These are phyloP conservation scores for Hirtodrosophila trivittata DNA, from an alignment of 2,888 invertebrate genomes.

Conservation along the genomic window DNA sequence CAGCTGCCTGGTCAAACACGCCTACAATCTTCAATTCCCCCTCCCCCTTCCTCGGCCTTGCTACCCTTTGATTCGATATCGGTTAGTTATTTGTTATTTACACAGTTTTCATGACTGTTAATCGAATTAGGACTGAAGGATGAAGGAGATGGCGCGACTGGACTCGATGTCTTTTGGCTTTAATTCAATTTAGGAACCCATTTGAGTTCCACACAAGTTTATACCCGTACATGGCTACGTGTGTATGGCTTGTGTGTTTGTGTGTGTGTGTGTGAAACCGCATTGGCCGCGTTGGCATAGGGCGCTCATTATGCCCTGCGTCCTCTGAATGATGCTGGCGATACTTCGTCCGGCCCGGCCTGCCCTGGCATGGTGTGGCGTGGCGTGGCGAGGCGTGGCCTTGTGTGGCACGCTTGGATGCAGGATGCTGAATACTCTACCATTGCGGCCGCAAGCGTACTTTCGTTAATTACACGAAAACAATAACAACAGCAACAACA, in stretches of 20 bases:
- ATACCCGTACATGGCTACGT: not conserved
- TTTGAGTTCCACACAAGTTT: conserved; percentile 20
- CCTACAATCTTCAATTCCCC: too few relatives aligned
- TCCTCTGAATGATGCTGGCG: conserved; percentile 2
- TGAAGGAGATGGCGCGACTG: conserved; percentile 8
- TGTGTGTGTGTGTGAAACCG: conserved; percentile 19
- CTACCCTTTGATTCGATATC: not conserved
- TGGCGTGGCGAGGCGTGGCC: not conserved
- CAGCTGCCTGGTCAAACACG: not conserved
- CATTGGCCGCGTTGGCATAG: conserved; percentile 54
- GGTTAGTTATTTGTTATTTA: conserved; percentile 35
- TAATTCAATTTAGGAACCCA: conserved; percentile 53
- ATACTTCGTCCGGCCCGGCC: not conserved
- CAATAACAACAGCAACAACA: conserved; percentile 41
- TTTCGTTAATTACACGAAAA: conserved; percentile 75
- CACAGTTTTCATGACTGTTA: conserved; percentile 59
- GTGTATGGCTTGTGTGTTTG: not conserved
- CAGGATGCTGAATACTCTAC: conserved; percentile 16
- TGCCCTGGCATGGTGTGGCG: too few relatives aligned
- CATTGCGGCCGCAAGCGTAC: conserved; percentile 60
- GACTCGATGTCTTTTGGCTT: conserved; percentile 16
- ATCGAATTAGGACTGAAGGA: conserved; percentile 54
- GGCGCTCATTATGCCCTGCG: conserved; percentile 56
- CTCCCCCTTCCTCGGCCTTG: not conserved
- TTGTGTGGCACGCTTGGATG: conserved; percentile 5